Base-by-base conservation (phyloP, 1,140 invertebrate genomes). In the Procambarus virginalis region DNA sequence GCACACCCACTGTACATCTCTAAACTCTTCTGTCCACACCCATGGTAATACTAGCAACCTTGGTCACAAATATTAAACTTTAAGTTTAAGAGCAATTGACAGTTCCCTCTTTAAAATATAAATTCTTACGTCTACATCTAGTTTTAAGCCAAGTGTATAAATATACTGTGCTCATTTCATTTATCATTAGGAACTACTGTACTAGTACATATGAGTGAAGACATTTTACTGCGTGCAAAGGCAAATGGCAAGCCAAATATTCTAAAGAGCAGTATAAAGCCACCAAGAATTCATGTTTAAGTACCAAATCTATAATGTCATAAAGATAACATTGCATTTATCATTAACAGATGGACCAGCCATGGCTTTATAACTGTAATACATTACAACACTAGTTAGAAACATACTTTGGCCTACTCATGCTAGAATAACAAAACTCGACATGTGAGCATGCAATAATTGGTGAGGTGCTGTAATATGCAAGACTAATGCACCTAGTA, bases 1-100 rank as follows among this genome's bases (percentile, higher is more conserved):
- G 84, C 84, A 86, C 22, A 58, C 51, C 73, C n/a, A 79, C 46
- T 9, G 60, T 58, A 48, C 10, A 84, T 10, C 55, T 60, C 84
- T 10, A 81, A 70, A 70, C 60, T 48, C n/a, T 20, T n/a, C 22
- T 60, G 85, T 87, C 85, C 22, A 60, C 46, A 80, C 34, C 46
- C 51, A 64, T 46, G 12, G 10, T 22, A 70, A n/a, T 22, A n/a
- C n/a, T 70, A 55, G 51, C 10, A 55, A 55, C 51, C 51, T 55
- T 55, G 51, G 51, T 34, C 34, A 34, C 34, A 34, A 34, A 34
- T 34, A 34, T 34, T 34, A 55, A 55, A 55, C 5, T 58, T 58
- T 17, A 17, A 14, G 9, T 17, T 14, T 64, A 64, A 14, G 3
- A 64, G 2, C 60, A 64, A 17, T 14, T 64, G 3, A 64, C 60